A percentile compares a stretch with the other conserved stretches of the same genome.
phyloP scores from a whole-genome alignment of 2,113 vertebrate species.

The Loxodonta africana region DNA sequence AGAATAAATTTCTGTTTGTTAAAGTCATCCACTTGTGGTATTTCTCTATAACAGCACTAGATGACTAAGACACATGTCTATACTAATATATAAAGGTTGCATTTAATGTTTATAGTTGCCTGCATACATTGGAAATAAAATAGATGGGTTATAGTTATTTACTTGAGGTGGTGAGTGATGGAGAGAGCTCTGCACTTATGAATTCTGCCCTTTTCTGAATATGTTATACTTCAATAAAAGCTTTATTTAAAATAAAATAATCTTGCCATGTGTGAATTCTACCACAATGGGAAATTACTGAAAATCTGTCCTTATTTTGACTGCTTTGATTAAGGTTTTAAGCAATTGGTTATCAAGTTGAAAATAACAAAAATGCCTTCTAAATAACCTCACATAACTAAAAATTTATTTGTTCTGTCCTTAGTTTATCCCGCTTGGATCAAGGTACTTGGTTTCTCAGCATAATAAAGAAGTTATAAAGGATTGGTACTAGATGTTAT shows the following conservation, averaged over 20 bases:
- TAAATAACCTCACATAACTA: not conserved
- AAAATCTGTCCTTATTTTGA: not conserved
- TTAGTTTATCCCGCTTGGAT: not conserved
- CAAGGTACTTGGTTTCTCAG: not conserved
- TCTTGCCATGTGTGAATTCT: not conserved
- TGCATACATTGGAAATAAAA: not conserved
- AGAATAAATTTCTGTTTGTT: too few relatives aligned
- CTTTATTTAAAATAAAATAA: not conserved
- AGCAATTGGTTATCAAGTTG: not conserved
- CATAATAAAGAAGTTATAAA: not conserved
- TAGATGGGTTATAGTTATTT: not conserved
- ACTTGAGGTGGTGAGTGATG: not conserved
- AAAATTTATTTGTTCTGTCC: not conserved
- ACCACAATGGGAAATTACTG: not conserved
- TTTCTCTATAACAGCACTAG: too few relatives aligned
- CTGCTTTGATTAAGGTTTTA: not conserved
- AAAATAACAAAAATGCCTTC: not conserved
- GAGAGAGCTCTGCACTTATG: not conserved
- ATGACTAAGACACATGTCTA: too few relatives aligned
- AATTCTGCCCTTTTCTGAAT: not conserved
- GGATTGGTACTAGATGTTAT: not conserved
- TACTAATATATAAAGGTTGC: not conserved
- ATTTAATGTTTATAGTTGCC: not conserved
- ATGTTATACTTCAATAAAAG: not conserved
- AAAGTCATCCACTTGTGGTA: too few relatives aligned